Percentiles rank a stretch among this genome's conserved stretches.
Conservation (phyloP, 2,113 vertebrate species). For the Nipponia nippon region DNA sequence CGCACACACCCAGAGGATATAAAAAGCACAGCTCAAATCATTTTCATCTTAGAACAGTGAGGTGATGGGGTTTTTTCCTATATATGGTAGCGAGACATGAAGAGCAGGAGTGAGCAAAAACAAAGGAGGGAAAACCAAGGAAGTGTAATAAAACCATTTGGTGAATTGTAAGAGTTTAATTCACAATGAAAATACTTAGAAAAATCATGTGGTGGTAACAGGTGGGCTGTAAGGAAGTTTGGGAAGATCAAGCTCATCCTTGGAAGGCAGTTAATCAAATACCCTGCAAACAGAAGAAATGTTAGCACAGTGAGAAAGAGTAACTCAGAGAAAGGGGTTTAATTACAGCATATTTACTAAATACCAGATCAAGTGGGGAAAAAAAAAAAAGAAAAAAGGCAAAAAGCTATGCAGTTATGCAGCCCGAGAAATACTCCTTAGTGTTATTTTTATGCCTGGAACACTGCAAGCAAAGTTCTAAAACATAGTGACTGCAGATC, state of each 20-base stretch:
- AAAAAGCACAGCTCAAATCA: not conserved
- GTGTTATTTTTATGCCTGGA: not conserved
- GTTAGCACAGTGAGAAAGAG: not conserved
- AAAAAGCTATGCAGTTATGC: no score
- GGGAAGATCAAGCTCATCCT: not conserved
- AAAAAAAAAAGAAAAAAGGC: not conserved
- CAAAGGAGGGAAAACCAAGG: not conserved
- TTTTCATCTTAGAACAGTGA: not conserved
- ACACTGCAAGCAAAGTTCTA: not conserved
- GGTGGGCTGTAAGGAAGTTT: not conserved
- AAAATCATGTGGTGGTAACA: not conserved
- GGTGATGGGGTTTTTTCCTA: not conserved
- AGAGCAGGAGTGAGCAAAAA: not conserved
- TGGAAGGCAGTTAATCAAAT: not conserved
- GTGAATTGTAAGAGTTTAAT: not conserved
- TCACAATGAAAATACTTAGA: not conserved
- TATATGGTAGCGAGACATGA: not conserved
- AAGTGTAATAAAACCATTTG: not conserved
- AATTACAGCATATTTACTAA: not conserved
- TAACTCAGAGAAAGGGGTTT: not conserved
- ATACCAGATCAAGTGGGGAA: not conserved
- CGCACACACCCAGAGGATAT: fast-evolving
- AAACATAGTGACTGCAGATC: not conserved
- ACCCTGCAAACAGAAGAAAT: not conserved
- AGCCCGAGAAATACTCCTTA: not conserved